These are phyloP conservation scores for Rhopilema esculentum DNA, from an alignment of 30 jellyfish, hydroid and myxozoan species.

Conservation along the genomic window DNA sequence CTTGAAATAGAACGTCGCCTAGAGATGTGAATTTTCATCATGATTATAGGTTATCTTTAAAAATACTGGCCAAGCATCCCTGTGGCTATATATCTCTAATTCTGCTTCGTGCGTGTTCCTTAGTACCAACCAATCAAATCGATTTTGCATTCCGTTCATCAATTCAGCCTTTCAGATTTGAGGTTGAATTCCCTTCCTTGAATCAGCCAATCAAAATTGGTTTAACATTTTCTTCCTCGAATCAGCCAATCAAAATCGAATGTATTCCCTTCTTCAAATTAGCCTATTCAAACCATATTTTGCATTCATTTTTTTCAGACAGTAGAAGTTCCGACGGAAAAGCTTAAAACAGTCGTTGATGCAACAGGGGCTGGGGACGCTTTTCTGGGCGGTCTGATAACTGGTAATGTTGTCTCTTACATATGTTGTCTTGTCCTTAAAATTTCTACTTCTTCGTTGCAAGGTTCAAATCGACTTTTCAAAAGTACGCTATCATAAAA, in stretches of 20 bases:
- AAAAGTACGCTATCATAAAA: background rate
- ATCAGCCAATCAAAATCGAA: too few species aligned
- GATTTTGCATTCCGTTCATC: too few species aligned
- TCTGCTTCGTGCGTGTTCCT: too few species aligned
- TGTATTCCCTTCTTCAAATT: too few species aligned
- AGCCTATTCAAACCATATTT: too few species aligned
- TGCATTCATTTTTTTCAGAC: constrained; percentile 43
- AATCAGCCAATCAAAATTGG: background rate
- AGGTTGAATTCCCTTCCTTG: background rate
- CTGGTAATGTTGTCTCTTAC: constrained; percentile 68
- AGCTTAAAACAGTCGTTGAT: constrained; percentile 75
- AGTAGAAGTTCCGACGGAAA: constrained; percentile 72
- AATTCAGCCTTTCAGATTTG: background rate
- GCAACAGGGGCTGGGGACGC: constrained; percentile 99
- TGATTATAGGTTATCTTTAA: too few species aligned
- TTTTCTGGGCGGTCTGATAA: constrained; percentile 87
- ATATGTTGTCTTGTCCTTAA: background rate
- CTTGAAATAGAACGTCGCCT: too few species aligned
- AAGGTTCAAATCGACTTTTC: background rate
- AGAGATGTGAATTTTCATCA: too few species aligned
- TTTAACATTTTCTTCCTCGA: background rate
- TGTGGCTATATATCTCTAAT: too few species aligned
- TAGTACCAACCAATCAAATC: too few species aligned
- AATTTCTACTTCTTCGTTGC: background rate
- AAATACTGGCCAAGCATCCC: too few species aligned